A percentile compares a stretch with the other conserved stretches of the same genome.
Conservation (phyloP, 2,113 vertebrate genomes). For the Herpetotheres cachinnans region DNA sequence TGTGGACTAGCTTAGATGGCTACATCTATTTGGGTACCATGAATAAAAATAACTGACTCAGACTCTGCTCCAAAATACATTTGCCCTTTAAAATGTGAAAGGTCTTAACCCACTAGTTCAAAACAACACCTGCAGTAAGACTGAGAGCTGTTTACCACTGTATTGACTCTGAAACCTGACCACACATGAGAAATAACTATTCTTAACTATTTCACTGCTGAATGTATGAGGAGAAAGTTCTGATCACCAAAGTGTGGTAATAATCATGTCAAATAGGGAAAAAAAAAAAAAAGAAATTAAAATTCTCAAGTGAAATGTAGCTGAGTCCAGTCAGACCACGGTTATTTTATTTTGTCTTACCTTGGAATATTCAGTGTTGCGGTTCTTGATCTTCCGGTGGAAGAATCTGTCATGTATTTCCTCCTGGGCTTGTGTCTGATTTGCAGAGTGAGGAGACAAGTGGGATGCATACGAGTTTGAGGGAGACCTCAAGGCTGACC, state of each 20-base stretch:
- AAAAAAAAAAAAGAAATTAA: too few species aligned
- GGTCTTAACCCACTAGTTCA: background rate
- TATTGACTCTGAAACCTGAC: background rate
- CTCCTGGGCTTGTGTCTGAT: background rate
- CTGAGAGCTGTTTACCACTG: background rate
- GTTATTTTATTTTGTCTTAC: background rate
- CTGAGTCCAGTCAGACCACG: background rate
- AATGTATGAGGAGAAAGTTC: background rate
- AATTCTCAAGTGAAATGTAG: background rate
- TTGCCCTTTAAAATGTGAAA: background rate
- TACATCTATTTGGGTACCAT: background rate
- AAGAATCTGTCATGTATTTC: background rate
- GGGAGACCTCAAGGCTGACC: background rate
- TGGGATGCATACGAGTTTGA: background rate
- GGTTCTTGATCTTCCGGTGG: background rate
- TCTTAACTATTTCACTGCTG: background rate
- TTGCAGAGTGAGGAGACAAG: background rate
- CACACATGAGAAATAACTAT: background rate
- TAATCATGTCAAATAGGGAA: background rate
- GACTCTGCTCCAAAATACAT: background rate
- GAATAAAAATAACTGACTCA: background rate
- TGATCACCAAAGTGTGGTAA: background rate
- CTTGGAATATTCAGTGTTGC: background rate
- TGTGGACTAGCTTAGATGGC: background rate
- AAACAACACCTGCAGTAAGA: background rate